Evolutionary conservation across 1,140 invertebrate species (phyloP).

Genomic region (Ephestia elutella): DNA sequence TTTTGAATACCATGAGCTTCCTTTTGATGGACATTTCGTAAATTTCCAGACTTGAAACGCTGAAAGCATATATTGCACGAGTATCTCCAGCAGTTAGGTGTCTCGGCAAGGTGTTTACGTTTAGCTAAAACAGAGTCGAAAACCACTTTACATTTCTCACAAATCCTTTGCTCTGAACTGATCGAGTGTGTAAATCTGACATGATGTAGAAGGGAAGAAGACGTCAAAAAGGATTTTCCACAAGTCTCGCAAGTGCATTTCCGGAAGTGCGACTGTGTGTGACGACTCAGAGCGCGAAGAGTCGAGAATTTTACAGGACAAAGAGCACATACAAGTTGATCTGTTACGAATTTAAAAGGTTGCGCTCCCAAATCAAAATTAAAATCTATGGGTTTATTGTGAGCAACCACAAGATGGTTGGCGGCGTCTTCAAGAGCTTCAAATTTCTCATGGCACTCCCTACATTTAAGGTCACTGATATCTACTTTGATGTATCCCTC

Average conservation of each 20-base stretch:
- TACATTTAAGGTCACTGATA: slow-evolving; percentile 35
- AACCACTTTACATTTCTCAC: slow-evolving; percentile 17
- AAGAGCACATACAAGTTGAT: slow-evolving; percentile 43
- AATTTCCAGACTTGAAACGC: neutral
- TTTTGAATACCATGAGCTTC: neutral
- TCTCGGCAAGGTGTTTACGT: slow-evolving; percentile 16
- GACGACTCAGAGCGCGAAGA: slow-evolving; percentile 42
- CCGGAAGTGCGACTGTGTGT: slow-evolving; percentile 57
- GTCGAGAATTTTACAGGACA: slow-evolving; percentile 39
- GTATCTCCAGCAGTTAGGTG: slow-evolving; percentile 15
- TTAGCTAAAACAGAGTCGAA: slow-evolving; percentile 16
- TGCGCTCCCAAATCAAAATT: slow-evolving; percentile 34
- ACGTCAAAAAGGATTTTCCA: slow-evolving; percentile 63
- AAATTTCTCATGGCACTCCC: slow-evolving; percentile 22
- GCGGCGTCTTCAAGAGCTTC: slow-evolving; percentile 34
- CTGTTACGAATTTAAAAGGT: slow-evolving; percentile 44
- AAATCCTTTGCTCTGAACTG: slow-evolving; percentile 10
- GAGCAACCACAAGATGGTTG: slow-evolving; percentile 36
- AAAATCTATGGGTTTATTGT: slow-evolving; percentile 30
- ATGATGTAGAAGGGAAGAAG: slow-evolving; percentile 29
- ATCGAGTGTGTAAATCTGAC: slow-evolving; percentile 8
- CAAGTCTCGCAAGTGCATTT: slow-evolving; percentile 72
- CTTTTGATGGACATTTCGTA: neutral
- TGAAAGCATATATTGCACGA: slow-evolving; percentile 5
- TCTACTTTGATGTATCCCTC: slow-evolving; percentile 49